Evolutionary conservation across 2,888 invertebrate genomes (phyloP), one percentile per base, ranked within the genome.

Genomic region (Kryphioiulus occultus): DNA sequence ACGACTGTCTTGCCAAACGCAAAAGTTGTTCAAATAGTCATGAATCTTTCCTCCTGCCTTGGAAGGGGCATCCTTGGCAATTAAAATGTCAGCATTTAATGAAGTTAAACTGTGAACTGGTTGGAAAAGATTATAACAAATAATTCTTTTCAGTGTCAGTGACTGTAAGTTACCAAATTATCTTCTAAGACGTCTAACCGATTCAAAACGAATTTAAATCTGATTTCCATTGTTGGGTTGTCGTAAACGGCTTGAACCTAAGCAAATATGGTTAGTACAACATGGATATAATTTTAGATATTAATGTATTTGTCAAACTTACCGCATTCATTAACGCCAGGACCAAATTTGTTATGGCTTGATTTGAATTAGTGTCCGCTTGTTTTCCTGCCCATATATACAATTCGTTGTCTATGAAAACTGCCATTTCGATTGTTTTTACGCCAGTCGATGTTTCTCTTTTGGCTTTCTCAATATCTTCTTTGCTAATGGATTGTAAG

Each of bases 11-110:
- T 91, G 91, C 91, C 91, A 91, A 0, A 89, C 89, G 88, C 92
- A 92, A 89, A 92, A 92, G 42, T 91, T 91, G 42, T 90, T 90
- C 86, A 92, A 89, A 89, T 92, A 92, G 35, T 89, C 89, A 85
- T 91, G 91, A 10, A 92, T 92, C 87, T 91, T 90, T 9, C 91
- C 92, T 12, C 89, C 88, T 30, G 89, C 89, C 17, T 90, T 91
- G 68, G 90, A 89, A 5, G 90, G 89, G 15, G 89, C 89, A 22
- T 87, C 89, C 68, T 90, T 5, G 30, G 82, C 12, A 26, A 22
- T 82, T 47, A 17, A 47, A 47, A 47, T 17, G 47, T 17, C 47
- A 47, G 12, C 0, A 0, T 47, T 17, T 47, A 15, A 0, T 47
- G 19, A 17, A 17, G 17, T 47, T 12, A 39, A 39, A 39, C 9